A percentile compares a stretch with the other conserved stretches of the same genome.
These are phyloP conservation scores for Sitta carolinensis DNA, from an alignment of 2,797 vertebrate species.

Conservation along the genomic window DNA sequence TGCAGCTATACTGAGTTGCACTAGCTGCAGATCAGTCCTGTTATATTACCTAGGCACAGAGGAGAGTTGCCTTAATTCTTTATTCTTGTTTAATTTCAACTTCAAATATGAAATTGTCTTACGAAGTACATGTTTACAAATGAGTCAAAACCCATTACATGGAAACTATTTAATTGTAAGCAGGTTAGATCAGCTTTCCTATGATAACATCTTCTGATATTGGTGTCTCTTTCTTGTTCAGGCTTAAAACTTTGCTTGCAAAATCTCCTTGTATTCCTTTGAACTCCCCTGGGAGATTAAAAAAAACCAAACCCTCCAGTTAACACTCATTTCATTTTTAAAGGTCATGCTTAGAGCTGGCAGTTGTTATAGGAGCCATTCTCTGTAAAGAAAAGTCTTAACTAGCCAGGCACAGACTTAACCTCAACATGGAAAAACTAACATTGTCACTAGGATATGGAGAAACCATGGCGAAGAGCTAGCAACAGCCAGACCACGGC, in stretches of 20 bases:
- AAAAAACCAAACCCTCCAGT: slow-evolving; percentile 1
- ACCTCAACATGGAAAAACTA: slow-evolving; percentile 78
- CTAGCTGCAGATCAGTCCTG: background rate
- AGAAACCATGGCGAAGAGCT: slow-evolving; percentile 85
- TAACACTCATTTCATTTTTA: slow-evolving; percentile 66
- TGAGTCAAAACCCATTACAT: background rate
- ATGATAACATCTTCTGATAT: slow-evolving; percentile 21
- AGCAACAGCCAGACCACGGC: slow-evolving; percentile 68
- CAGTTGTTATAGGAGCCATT: slow-evolving; percentile 73
- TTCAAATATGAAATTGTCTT: slow-evolving; percentile 1
- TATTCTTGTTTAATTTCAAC: background rate
- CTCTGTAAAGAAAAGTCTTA: slow-evolving; percentile 74
- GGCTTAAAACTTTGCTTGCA: slow-evolving; percentile 48
- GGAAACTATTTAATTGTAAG: background rate
- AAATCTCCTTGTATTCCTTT: slow-evolving; percentile 54
- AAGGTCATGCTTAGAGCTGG: slow-evolving; percentile 67
- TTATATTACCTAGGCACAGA: background rate
- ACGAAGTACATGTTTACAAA: background rate
- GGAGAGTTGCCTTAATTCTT: background rate
- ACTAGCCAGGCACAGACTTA: slow-evolving; percentile 75
- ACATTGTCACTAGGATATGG: slow-evolving; percentile 83
- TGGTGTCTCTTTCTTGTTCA: slow-evolving; percentile 12
- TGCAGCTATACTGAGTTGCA: background rate
- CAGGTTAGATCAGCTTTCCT: slow-evolving; percentile 23
- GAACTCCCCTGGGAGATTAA: slow-evolving; percentile 32